Percentiles rank a stretch among this genome's conserved stretches.
Conservation (phyloP, 2,888 invertebrate species). For the Drosophila falleni region DNA sequence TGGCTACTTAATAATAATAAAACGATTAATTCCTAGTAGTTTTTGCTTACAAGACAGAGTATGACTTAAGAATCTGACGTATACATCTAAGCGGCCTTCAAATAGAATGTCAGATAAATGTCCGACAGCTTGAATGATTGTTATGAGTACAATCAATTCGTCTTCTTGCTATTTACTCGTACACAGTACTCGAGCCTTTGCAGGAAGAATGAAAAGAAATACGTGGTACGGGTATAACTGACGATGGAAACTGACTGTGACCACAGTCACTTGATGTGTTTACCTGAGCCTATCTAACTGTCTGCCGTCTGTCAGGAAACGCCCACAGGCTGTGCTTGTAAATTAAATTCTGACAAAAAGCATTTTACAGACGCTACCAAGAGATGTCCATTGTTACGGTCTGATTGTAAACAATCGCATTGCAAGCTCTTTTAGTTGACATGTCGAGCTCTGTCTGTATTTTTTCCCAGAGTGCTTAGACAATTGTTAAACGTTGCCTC, state of each 20-base stretch:
- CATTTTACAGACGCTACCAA: slow-evolving; percentile 17
- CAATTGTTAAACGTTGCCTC: slow-evolving; percentile 19
- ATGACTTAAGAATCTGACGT: not conserved
- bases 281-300: slow-evolving; percentile 8
- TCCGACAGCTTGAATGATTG: slow-evolving; percentile 7
- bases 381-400: slow-evolving; percentile 10
- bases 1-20: too few relatives aligned
- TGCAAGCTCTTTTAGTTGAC: slow-evolving; percentile 3
- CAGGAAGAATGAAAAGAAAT: not conserved
- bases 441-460: not conserved
- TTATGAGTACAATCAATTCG: not conserved
- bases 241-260: not conserved
- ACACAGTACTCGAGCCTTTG: not conserved
- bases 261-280: slow-evolving; percentile 14
- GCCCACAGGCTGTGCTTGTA: not conserved
- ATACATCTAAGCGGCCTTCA: not conserved
- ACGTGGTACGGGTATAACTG: not conserved
- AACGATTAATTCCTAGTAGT: too few relatives aligned
- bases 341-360: slow-evolving; percentile 13
- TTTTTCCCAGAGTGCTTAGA: slow-evolving; percentile 8
- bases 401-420: slow-evolving; percentile 1
- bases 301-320: slow-evolving; percentile 1
- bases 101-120: not conserved
- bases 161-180: not conserved
- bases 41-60: too few relatives aligned